Evolutionary conservation across 2,888 invertebrate species (phyloP).

Genomic region (Drosophila kuntzei): DNA sequence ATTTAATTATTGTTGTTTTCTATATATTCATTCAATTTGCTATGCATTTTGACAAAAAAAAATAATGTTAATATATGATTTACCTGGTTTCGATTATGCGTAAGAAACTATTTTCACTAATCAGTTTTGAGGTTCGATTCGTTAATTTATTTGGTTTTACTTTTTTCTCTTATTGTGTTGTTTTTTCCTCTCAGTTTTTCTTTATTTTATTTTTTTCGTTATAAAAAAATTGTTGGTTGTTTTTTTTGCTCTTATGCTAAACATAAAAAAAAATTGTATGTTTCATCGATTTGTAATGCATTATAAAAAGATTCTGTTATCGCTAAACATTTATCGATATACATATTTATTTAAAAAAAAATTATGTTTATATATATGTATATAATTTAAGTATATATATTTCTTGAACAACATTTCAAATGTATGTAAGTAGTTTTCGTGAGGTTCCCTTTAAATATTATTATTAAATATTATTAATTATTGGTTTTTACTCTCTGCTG

Average conservation of each 20-base stretch:
- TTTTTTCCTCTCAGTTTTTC: constrained; percentile 5
- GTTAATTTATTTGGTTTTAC: constrained; percentile 48
- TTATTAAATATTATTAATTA: constrained; percentile 11
- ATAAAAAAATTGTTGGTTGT: constrained; percentile 52
- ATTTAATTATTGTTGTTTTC: constrained; percentile 22
- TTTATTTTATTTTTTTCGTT: constrained; percentile 34
- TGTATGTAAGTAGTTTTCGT: constrained; percentile 69
- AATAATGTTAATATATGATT: constrained; percentile 15
- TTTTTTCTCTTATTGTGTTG: constrained; percentile 34
- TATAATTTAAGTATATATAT: constrained; percentile 38
- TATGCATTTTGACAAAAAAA: constrained; percentile 53
- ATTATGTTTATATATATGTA: constrained; percentile 37
- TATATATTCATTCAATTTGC: constrained; percentile 42
- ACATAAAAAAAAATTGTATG: constrained; percentile 75
- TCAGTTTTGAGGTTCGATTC: constrained; percentile 65
- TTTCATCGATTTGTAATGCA: constrained; percentile 49
- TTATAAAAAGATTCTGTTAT: constrained; percentile 55
- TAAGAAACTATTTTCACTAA: constrained; percentile 62
- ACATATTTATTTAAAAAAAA: constrained; percentile 59
- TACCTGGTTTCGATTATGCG: constrained; percentile 46
- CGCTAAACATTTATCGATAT: constrained; percentile 53
- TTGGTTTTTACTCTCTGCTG: constrained; percentile 1
- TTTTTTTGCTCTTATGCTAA: constrained; percentile 64
- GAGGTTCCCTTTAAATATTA: constrained; percentile 61
- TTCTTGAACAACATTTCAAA: constrained; percentile 77